Evolutionary conservation across 2,113 vertebrate genomes (phyloP).

Genomic region (Vanacampus margaritifer): DNA sequence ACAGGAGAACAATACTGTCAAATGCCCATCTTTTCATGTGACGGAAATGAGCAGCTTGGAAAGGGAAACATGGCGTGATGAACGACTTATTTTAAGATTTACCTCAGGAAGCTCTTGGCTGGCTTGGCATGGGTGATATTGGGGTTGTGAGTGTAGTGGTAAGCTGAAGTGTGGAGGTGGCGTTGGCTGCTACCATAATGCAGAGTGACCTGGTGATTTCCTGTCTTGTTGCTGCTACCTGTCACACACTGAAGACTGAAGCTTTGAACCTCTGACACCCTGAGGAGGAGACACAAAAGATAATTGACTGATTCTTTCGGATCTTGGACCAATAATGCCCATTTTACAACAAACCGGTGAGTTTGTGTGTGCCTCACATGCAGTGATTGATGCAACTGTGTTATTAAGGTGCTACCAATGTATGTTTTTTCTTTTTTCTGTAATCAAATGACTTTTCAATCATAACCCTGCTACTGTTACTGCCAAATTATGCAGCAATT

Average conservation of each 20-base stretch:
- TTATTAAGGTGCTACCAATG: no score
- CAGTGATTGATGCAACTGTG: neutral
- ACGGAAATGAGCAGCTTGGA: neutral
- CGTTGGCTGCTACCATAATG: constrained; percentile 80
- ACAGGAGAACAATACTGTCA: constrained; percentile 3
- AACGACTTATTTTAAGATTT: constrained; percentile 6
- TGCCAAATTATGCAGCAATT: no score
- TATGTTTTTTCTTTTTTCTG: no score
- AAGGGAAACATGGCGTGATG: neutral
- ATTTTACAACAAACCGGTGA: neutral
- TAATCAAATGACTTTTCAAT: no score
- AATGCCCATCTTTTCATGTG: neutral
- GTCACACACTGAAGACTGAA: constrained; percentile 82
- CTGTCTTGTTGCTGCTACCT: constrained; percentile 71
- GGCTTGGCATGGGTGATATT: constrained; percentile 84
- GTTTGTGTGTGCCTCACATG: neutral
- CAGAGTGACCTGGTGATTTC: constrained; percentile 77
- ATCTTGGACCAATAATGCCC: neutral
- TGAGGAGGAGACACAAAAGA: constrained; percentile 39
- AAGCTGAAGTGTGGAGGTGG: constrained; percentile 71
- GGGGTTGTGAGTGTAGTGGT: constrained; percentile 85
- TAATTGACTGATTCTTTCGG: neutral
- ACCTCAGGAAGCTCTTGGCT: constrained; percentile 89
- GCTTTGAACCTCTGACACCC: constrained; percentile 75
- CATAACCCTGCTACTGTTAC: no score